Conservation (phyloP, 2,797 vertebrate species). For the Falco columbarius region DNA sequence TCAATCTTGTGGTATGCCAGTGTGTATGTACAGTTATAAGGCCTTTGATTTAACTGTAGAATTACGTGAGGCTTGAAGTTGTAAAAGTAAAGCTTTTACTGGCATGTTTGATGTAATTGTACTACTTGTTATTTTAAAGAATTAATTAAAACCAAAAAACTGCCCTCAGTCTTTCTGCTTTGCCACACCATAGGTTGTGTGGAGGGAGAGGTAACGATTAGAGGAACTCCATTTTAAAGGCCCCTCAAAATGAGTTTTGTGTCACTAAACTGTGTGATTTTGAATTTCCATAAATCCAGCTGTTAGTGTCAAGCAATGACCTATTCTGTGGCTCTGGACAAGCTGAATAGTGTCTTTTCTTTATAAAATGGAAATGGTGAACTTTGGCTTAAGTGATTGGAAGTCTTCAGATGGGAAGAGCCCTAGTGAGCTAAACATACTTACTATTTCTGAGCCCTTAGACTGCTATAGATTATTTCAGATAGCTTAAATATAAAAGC, state of each 20-base stretch:
- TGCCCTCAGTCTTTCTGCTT: not conserved
- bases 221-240: not conserved
- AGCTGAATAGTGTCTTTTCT: not conserved
- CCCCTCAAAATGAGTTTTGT: not conserved
- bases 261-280: not conserved
- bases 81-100: not conserved
- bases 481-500: not conserved
- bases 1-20: not conserved
- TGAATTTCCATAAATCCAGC: not conserved
- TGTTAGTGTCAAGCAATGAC: not conserved
- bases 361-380: not conserved
- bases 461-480: not conserved
- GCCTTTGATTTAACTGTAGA: not conserved
- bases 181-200: rapidly evolving
- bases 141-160: not conserved
- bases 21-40: not conserved
- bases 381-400: not conserved
- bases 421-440: not conserved
- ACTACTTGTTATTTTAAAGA: not conserved
- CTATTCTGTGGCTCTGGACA: not conserved
- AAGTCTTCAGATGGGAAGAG: not conserved
- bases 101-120: not conserved
- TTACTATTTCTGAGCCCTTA: not conserved
- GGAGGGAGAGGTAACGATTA: not conserved
- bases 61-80: not conserved